Conservation (phyloP, 2,113 vertebrate species). For the Capreolus pygargus region DNA sequence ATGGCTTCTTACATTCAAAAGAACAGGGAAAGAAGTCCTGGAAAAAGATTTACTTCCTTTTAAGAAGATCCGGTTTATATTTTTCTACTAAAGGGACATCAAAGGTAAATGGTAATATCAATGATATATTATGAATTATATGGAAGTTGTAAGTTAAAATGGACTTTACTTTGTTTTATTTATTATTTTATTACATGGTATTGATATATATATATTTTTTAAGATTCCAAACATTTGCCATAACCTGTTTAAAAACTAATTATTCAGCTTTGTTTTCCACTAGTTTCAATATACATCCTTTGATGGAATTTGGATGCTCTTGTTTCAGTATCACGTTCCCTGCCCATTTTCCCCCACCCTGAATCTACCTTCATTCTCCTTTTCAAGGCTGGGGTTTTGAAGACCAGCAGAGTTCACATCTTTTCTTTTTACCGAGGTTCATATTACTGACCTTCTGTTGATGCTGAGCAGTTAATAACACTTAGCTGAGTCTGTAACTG, state of each 20-base stretch:
- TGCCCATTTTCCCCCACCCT: neutral
- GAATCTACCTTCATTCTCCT: neutral
- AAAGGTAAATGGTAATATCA: slow-evolving; percentile 85
- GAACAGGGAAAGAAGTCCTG: slow-evolving; percentile 95
- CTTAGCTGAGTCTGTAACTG: neutral
- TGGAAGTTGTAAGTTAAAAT: neutral
- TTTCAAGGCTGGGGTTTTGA: neutral
- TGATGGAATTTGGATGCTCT: neutral
- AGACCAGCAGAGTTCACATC: neutral
- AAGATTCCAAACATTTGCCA: neutral
- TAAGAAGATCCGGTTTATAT: slow-evolving; percentile 96
- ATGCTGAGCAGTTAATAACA: neutral
- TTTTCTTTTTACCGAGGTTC: neutral
- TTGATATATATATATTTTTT: neutral
- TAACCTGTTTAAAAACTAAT: neutral
- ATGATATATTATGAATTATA: neutral
- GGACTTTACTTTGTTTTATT: neutral
- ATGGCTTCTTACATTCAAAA: slow-evolving; percentile 93
- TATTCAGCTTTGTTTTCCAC: neutral
- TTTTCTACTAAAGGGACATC: slow-evolving; percentile 97
- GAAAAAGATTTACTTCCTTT: slow-evolving; percentile 95
- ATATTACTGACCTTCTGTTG: neutral
- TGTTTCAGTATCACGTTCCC: neutral
- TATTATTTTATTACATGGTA: neutral
- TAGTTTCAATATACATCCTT: neutral